Conservation (phyloP, 2,888 invertebrate species). For the Zygaena filipendulae region DNA sequence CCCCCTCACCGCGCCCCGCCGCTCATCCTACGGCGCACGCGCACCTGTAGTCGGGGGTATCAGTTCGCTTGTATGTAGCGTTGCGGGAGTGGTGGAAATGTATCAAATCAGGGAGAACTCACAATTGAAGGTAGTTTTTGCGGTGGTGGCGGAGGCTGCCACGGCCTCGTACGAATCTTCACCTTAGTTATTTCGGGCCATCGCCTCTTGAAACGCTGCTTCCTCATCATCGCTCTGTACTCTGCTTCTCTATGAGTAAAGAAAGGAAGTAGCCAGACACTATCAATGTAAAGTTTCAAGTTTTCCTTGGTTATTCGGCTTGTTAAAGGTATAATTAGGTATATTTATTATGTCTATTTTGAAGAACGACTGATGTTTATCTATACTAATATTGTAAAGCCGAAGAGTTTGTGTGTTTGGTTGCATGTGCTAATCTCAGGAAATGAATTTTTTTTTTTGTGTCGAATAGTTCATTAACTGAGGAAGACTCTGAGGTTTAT, state of each 20-base stretch:
- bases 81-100: neutral
- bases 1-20: no score
- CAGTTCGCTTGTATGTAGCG: neutral
- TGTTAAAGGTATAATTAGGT: no score
- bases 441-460: no score
- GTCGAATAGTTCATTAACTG: no score
- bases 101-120: constrained; percentile 18
- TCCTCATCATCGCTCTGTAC: constrained; percentile 30
- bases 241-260: constrained; percentile 32
- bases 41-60: neutral
- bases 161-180: constrained; percentile 31
- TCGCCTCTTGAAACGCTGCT: constrained; percentile 33
- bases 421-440: no score
- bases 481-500: no score
- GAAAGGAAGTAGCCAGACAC: no score
- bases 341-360: neutral
- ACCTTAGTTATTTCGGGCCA: constrained; percentile 47
- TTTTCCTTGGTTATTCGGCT: no score
- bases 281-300: no score
- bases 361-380: neutral
- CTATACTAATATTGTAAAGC: no score
- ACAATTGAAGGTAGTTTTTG: constrained; percentile 38
- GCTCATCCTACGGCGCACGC: neutral
- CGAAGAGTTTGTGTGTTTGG: no score
- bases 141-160: constrained; percentile 46